Base-by-base conservation (phyloP, 2,888 invertebrate species). In the Epinotia ramella region DNA sequence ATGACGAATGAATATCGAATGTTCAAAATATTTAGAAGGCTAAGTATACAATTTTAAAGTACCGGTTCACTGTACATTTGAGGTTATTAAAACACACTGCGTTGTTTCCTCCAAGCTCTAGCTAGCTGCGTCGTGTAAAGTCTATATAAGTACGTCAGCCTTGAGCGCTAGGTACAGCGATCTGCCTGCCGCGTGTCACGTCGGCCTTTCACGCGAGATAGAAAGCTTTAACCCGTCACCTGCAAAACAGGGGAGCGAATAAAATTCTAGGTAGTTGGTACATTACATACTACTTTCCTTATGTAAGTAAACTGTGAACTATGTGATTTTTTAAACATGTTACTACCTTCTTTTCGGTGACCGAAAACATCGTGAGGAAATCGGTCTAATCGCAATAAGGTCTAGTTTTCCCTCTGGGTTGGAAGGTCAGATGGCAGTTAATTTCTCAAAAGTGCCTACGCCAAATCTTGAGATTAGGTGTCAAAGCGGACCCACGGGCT, bases 161-260 rank as follows among this genome's bases (percentile, higher is more conserved):
- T 66, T 28, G 53, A 53, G 49, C 46, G 49, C 1, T 33, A 33
- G 3, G 1, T 7, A 16, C 49, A 28, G 24, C 20, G 49, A 53
- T 66, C 49, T 53, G 53, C 53, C 66, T 66, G 12, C 33, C 33
- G 53, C 53, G 18, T 33, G 66, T 56, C 66, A 33, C 66, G 33
- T 65, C 64, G 6, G 4, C n/a, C n/a, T 53, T 53, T 33, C 53
- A 56, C 12, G 28, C 11, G 64, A 44, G 44, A 64, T 64, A 44
- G 16, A 65, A 53, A 16, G 20, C 12, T 11, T 66, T 18, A 28
- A 11, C 24, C 40, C n/a, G 53, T 2, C 28, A n/a, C 66, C 64
- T 33, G 49, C n/a, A 24, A 65, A 49, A 49, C 49, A n/a, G 1
- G 9, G 16, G 28, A 28, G n/a, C n/a, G n/a, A 16, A 46, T 20